These are phyloP conservation scores for Phycodurus eques DNA, from an alignment of 2,113 vertebrate genomes.

Conservation along the genomic window DNA sequence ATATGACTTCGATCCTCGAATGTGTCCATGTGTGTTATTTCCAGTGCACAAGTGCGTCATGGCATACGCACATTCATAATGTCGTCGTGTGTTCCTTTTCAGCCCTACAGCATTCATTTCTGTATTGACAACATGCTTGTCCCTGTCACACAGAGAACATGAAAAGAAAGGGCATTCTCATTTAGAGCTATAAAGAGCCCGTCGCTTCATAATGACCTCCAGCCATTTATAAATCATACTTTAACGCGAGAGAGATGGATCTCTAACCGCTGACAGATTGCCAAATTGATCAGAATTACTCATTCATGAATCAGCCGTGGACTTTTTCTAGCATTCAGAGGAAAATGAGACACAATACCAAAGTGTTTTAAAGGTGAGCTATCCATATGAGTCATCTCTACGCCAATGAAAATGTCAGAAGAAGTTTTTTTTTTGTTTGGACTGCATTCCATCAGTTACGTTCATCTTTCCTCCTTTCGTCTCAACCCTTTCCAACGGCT, in stretches of 20 bases:
- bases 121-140: conserved; percentile 73
- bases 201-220: conserved; percentile 59
- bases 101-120: conserved; percentile 59
- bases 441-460: neutral
- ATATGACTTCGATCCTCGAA: neutral
- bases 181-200: conserved; percentile 63
- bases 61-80: neutral
- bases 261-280: conserved; percentile 58
- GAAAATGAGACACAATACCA: conserved; percentile 4
- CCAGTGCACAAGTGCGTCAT: conserved; percentile 16
- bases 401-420: neutral
- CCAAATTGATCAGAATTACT: conserved; percentile 66
- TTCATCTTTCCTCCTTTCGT: conserved; percentile 1
- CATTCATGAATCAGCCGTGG: conserved; percentile 52
- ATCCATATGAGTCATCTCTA: conserved; percentile 18
- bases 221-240: conserved; percentile 72
- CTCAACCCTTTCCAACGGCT: conserved; percentile 19
- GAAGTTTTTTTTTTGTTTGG: neutral
- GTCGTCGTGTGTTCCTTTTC: conserved; percentile 13
- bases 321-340: conserved; percentile 1
- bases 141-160: conserved; percentile 61
- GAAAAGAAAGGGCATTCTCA: conserved; percentile 69
- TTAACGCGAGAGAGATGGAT: conserved; percentile 55
- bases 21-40: neutral
- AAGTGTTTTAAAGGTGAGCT: conserved; percentile 39